A percentile compares a stretch with the other conserved stretches of the same genome.
phyloP scores from a whole-genome alignment of 2,888 invertebrate genomes.

The Cheilosia variabilis region DNA sequence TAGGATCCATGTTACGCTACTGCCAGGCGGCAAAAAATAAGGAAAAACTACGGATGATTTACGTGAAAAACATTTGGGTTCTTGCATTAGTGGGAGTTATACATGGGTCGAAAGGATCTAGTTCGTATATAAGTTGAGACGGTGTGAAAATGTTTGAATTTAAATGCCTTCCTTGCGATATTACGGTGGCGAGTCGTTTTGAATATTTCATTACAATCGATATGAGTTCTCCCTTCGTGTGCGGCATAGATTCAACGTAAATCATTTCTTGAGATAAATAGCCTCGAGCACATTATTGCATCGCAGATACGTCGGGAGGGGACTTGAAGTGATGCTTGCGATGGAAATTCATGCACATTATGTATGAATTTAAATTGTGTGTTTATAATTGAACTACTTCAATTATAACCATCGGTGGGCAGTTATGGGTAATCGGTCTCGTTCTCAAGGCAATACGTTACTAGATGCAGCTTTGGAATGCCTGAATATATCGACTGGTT shows the following conservation, averaged over 20 bases:
- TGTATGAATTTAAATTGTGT: too few species aligned
- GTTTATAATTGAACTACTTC: too few species aligned
- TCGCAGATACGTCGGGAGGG: neutral
- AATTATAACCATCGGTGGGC: too few species aligned
- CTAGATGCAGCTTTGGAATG: too few species aligned
- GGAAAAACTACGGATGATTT: slow-evolving; percentile 63
- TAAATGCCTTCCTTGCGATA: slow-evolving; percentile 44
- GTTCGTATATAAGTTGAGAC: slow-evolving; percentile 17
- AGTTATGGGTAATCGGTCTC: too few species aligned
- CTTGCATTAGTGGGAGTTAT: slow-evolving; percentile 31
- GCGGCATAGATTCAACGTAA: slow-evolving; percentile 33
- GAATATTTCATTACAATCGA: slow-evolving; percentile 71
- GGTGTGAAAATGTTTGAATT: slow-evolving; percentile 65
- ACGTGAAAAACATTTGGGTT: slow-evolving; percentile 64
- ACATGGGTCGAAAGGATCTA: slow-evolving; percentile 19
- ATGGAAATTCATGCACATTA: neutral
- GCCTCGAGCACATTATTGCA: neutral
- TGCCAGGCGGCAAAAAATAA: slow-evolving; percentile 24
- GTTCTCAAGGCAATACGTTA: too few species aligned
- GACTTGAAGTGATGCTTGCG: neutral
- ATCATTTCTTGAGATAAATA: slow-evolving; percentile 46
- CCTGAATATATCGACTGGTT: too few species aligned
- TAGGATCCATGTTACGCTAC: slow-evolving; percentile 67
- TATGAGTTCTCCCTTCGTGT: slow-evolving; percentile 13
- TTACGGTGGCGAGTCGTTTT: slow-evolving; percentile 30